Conservation (phyloP, 1,140 invertebrate genomes). For the Tetranychus cinnabarinus region DNA sequence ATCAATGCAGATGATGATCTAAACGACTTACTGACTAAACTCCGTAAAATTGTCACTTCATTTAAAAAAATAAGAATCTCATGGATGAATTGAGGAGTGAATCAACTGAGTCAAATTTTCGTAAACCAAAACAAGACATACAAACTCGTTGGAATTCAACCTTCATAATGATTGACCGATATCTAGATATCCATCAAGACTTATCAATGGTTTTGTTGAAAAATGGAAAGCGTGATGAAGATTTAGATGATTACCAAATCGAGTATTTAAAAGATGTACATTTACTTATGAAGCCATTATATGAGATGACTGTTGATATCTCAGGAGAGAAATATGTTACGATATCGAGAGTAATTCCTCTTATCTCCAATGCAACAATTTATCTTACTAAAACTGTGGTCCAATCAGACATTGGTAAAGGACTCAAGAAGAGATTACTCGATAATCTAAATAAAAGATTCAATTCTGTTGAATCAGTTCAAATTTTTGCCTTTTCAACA, state of each 20-base stretch:
- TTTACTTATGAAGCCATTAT: not conserved
- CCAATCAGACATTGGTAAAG: not conserved
- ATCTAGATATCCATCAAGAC: not conserved
- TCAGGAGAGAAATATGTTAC: not conserved
- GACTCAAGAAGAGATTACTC: not conserved
- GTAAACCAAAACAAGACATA: not conserved
- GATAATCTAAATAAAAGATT: not conserved
- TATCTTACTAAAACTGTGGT: not conserved
- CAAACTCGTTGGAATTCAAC: not conserved
- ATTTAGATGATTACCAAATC: not conserved
- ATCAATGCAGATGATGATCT: too few relatives aligned
- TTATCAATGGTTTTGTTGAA: not conserved
- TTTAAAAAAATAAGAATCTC: not conserved
- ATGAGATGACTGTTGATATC: not conserved
- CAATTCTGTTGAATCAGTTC: not conserved
- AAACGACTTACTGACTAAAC: too few relatives aligned
- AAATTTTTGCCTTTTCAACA: not conserved
- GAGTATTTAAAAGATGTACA: not conserved
- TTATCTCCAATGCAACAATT: not conserved
- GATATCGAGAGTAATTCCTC: too few relatives aligned
- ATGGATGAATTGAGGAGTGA: not conserved
- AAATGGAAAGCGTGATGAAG: not conserved
- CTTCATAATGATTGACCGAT: not conserved
- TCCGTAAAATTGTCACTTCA: not conserved
- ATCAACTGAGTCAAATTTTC: not conserved